These are phyloP conservation scores for Larimichthys polyactis DNA, from an alignment of 2,113 vertebrate genomes.

Conservation along the genomic window DNA sequence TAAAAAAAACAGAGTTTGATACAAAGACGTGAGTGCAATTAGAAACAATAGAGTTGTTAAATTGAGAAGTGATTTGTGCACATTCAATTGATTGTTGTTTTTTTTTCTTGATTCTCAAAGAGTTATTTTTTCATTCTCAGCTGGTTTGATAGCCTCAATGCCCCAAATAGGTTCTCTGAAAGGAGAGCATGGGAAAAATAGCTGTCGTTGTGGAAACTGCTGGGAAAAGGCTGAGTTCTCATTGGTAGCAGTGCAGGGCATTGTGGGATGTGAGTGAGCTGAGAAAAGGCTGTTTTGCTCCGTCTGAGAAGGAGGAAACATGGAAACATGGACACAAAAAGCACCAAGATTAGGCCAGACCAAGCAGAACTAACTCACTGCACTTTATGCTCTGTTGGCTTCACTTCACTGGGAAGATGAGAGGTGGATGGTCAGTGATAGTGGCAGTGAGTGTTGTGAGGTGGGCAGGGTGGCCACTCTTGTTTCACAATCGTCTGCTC, in stretches of 20 bases:
- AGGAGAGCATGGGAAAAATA: constrained; percentile 79
- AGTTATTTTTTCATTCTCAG: constrained; percentile 56
- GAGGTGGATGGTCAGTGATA: constrained; percentile 37
- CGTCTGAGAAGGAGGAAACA: constrained; percentile 65
- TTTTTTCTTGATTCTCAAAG: constrained; percentile 44
- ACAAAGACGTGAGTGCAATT: constrained; percentile 14
- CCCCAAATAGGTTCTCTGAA: constrained; percentile 73
- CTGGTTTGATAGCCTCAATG: constrained; percentile 63
- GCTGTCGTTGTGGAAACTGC: constrained; percentile 70
- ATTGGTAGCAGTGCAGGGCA: constrained; percentile 66
- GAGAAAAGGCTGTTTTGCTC: constrained; percentile 57
- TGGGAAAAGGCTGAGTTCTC: constrained; percentile 75
- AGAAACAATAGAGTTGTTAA: constrained; percentile 58
- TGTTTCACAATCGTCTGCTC: constrained; percentile 28
- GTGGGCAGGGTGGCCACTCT: constrained; percentile 30
- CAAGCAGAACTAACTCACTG: constrained; percentile 52
- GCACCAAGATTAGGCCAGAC: constrained; percentile 49
- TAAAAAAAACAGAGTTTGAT: constrained; percentile 5
- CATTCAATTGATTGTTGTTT: constrained; percentile 28
- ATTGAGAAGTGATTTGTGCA: constrained; percentile 31
- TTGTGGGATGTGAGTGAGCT: constrained; percentile 67
- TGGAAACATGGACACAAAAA: constrained; percentile 58
- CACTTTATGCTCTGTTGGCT: constrained; percentile 33
- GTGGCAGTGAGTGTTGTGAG: constrained; percentile 11
- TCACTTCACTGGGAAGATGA: constrained; percentile 47